These are phyloP conservation scores for Rhinolophus ferrumequinum DNA, from an alignment of 2,113 vertebrate genomes.

Conservation along the genomic window DNA sequence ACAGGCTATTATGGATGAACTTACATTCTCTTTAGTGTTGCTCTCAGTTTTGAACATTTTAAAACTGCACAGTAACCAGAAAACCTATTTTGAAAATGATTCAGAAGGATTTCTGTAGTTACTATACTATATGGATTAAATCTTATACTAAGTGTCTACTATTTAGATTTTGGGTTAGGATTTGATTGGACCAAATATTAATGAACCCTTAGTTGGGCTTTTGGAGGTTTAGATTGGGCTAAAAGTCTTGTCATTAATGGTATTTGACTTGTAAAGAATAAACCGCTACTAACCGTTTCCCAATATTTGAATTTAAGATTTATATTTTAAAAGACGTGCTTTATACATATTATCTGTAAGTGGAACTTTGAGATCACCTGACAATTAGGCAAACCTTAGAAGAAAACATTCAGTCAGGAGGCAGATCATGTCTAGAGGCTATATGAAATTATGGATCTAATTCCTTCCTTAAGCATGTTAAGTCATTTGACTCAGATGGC, in stretches of 20 bases:
- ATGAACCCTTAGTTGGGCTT: neutral
- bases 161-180: neutral
- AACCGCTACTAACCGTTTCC: slow-evolving; percentile 35
- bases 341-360: neutral
- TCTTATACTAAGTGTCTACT: neutral
- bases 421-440: neutral
- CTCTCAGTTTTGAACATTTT: slow-evolving; percentile 14
- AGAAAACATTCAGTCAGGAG: neutral
- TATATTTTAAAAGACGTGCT: slow-evolving; percentile 27
- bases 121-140: neutral
- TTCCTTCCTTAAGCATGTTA: neutral
- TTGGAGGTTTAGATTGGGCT: neutral
- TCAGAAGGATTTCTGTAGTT: neutral
- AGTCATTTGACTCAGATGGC: neutral
- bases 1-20: neutral
- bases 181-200: slow-evolving; percentile 27
- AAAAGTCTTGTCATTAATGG: neutral
- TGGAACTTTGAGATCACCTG: slow-evolving; percentile 47
- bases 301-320: slow-evolving; percentile 37
- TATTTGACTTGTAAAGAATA: slow-evolving; percentile 48
- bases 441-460: neutral
- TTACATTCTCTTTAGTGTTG: neutral
- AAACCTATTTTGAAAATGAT: neutral
- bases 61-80: neutral
- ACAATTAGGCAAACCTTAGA: neutral